Evolutionary conservation across 2,113 vertebrate genomes (phyloP).

Genomic region (Lasiurus borealis): DNA sequence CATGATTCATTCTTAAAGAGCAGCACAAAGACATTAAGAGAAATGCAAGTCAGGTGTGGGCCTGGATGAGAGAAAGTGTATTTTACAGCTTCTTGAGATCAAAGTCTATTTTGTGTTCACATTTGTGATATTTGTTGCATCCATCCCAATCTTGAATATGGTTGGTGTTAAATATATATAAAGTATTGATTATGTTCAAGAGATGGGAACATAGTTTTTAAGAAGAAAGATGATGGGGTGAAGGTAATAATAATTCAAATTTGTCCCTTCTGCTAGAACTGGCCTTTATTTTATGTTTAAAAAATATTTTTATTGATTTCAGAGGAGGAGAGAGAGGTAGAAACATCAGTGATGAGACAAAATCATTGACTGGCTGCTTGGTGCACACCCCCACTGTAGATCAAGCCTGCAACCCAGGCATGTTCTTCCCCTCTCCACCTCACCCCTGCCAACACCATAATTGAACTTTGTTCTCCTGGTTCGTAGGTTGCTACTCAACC

Average conservation of each 20-base stretch:
- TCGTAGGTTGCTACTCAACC: too few relatives aligned
- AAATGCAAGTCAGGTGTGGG: neutral
- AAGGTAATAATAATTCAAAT: neutral
- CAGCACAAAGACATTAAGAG: neutral
- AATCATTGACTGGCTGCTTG: too few relatives aligned
- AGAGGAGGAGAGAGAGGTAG: too few relatives aligned
- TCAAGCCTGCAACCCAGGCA: too few relatives aligned
- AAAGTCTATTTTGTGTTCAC: neutral
- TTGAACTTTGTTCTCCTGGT: too few relatives aligned
- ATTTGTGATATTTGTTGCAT: constrained; percentile 5
- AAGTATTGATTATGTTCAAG: neutral
- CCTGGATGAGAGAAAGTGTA: neutral
- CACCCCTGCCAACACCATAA: too few relatives aligned
- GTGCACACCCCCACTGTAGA: too few relatives aligned
- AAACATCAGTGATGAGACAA: too few relatives aligned
- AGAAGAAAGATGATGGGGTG: neutral
- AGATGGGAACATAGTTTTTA: neutral
- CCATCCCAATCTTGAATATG: neutral
- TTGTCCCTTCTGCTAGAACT: constrained; percentile 32
- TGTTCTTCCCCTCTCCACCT: too few relatives aligned
- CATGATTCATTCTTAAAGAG: neutral
- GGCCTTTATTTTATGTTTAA: neutral
- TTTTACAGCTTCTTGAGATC: neutral
- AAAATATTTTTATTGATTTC: too few relatives aligned
- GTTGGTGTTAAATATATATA: neutral